Conservation (phyloP, 2,888 invertebrate genomes). For the Escarpia spicata region DNA sequence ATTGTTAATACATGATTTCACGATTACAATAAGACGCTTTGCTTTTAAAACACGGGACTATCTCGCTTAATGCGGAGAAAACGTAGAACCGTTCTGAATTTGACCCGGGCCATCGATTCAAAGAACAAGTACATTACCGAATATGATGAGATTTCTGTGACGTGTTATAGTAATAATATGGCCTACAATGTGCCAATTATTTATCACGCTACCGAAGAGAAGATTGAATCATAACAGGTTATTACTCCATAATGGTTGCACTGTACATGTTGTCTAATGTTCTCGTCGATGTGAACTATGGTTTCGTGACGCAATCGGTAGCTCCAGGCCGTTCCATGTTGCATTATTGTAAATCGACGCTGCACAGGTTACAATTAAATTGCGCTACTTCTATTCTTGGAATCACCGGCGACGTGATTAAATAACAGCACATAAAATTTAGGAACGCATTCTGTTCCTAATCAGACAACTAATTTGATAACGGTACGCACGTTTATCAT, state of each 20-base stretch:
- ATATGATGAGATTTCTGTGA: background rate
- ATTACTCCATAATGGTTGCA: background rate
- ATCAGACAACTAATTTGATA: background rate
- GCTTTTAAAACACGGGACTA: too few species aligned
- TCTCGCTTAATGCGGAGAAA: too few species aligned
- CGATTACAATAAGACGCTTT: too few species aligned
- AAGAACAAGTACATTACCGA: background rate
- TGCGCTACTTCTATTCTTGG: background rate
- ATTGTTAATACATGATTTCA: too few species aligned
- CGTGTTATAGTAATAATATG: background rate
- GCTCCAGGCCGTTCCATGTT: background rate
- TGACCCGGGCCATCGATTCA: background rate
- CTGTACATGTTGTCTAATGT: background rate
- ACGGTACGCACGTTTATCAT: background rate
- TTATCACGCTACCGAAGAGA: background rate
- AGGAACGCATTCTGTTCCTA: background rate
- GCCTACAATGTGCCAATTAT: background rate
- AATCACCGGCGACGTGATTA: background rate
- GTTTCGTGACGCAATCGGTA: background rate
- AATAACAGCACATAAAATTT: background rate
- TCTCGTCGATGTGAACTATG: background rate
- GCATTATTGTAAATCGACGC: background rate
- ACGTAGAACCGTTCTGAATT: background rate
- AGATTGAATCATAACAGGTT: conserved; percentile 3
- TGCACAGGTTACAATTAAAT: background rate